Percentiles rank a stretch among this genome's conserved stretches.
These are phyloP conservation scores for Esox lucius DNA, from an alignment of 2,797 vertebrate species.

Conservation along the genomic window DNA sequence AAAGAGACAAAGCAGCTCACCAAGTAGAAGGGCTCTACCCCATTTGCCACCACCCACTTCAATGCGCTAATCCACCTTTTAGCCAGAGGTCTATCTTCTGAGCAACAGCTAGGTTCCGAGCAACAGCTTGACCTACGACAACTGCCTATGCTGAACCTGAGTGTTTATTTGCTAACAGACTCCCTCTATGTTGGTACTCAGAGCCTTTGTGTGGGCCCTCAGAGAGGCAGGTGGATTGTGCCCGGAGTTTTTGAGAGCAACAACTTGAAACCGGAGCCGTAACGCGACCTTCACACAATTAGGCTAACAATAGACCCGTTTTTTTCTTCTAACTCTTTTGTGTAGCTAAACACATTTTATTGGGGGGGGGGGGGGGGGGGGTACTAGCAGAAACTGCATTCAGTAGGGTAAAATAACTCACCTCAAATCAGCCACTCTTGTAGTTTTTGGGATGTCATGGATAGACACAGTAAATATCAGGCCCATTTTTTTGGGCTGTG, in stretches of 20 bases:
- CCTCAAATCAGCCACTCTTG: constrained; percentile 31
- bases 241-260: constrained; percentile 76
- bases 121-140: constrained; percentile 27
- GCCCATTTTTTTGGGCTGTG: background rate
- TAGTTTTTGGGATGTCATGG: constrained; percentile 11
- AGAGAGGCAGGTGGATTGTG: constrained; percentile 77
- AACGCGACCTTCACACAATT: constrained; percentile 79
- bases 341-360: constrained; percentile 72
- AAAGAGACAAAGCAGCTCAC: constrained; percentile 62
- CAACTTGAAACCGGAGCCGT: constrained; percentile 77
- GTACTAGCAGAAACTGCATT: constrained; percentile 54
- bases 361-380: constrained; percentile 66
- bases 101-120: constrained; percentile 33
- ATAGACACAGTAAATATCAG: background rate
- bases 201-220: constrained; percentile 67
- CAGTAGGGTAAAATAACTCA: constrained; percentile 28
- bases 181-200: constrained; percentile 69
- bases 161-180: constrained; percentile 76
- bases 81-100: background rate
- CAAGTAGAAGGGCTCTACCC: constrained; percentile 33
- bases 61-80: constrained; percentile 39
- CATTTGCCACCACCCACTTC: constrained; percentile 34
- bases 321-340: constrained; percentile 67
- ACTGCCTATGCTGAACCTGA: constrained; percentile 47
- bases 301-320: constrained; percentile 76